phyloP scores from a whole-genome alignment of 1,140 invertebrate species.

The Formica exsecta region DNA sequence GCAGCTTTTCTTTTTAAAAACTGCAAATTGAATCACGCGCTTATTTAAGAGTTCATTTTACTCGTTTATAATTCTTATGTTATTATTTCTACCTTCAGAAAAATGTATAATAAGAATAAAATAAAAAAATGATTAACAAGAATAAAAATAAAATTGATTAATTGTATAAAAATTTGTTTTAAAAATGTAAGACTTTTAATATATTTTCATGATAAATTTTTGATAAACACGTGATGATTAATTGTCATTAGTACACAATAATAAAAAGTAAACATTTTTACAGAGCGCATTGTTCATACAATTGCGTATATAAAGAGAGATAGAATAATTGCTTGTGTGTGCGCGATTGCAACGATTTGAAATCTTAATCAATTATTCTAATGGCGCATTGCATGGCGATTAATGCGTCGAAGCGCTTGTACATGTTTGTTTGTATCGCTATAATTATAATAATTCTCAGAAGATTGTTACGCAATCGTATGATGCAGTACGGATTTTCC shows the following conservation, averaged over 20 bases:
- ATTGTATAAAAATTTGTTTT: background rate
- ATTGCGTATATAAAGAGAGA: background rate
- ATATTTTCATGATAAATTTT: background rate
- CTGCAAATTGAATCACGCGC: background rate
- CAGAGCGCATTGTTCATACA: background rate
- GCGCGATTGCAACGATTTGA: background rate
- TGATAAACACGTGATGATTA: background rate
- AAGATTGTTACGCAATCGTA: constrained; percentile 42
- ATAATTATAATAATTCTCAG: constrained; percentile 39
- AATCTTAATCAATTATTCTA: constrained; percentile 56
- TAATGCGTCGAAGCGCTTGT: constrained; percentile 27
- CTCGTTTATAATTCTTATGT: background rate
- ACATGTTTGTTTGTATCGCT: background rate
- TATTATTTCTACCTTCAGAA: background rate
- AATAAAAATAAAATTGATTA: background rate
- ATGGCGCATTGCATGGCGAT: constrained; percentile 41
- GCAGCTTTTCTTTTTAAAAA: background rate
- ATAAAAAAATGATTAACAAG: background rate
- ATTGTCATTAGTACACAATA: background rate
- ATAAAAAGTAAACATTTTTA: background rate
- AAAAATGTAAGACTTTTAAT: background rate
- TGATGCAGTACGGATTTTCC: constrained; percentile 11
- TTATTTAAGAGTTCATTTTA: constrained; percentile 10
- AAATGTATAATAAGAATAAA: too few relatives aligned
- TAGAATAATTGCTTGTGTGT: background rate